Percentiles rank a stretch among this genome's conserved stretches.
Evolutionary conservation across 2,113 vertebrate species (phyloP).

Genomic region (Hyperopisus bebe): DNA sequence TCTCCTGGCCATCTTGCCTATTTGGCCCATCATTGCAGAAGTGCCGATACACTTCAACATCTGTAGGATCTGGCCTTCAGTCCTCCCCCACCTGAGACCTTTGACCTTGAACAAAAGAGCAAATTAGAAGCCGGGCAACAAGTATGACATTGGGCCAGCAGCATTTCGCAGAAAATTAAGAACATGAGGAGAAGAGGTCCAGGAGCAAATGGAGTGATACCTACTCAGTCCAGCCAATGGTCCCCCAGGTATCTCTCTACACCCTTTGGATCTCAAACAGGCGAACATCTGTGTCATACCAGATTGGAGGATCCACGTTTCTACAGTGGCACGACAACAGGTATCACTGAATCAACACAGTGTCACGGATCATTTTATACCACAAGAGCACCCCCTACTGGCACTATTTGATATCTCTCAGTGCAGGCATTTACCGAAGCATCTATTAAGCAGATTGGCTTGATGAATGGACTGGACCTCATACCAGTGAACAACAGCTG

Average conservation of each 20-base stretch:
- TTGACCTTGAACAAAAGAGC: neutral
- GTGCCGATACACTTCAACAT: neutral
- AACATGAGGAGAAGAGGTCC: neutral
- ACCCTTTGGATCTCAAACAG: conserved; percentile 97
- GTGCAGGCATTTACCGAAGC: neutral
- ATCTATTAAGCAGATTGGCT: neutral
- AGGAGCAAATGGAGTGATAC: neutral
- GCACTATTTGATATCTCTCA: neutral
- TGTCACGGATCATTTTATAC: neutral
- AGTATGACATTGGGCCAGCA: neutral
- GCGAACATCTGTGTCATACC: conserved; percentile 96
- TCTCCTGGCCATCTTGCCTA: neutral
- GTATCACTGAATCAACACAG: neutral
- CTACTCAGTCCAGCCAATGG: neutral
- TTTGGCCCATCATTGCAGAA: neutral
- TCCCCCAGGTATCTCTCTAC: conserved; percentile 46
- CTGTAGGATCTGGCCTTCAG: neutral
- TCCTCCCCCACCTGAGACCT: neutral
- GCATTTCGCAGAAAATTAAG: neutral
- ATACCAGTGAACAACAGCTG: neutral
- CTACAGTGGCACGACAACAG: conserved; percentile 52
- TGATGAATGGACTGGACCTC: neutral
- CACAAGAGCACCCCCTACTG: neutral
- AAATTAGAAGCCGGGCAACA: neutral
- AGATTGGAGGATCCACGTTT: conserved; percentile 94